A percentile compares a stretch with the other conserved stretches of the same genome.
phyloP scores from a whole-genome alignment of 2,888 invertebrate genomes.

The Melanostoma mellinum region DNA sequence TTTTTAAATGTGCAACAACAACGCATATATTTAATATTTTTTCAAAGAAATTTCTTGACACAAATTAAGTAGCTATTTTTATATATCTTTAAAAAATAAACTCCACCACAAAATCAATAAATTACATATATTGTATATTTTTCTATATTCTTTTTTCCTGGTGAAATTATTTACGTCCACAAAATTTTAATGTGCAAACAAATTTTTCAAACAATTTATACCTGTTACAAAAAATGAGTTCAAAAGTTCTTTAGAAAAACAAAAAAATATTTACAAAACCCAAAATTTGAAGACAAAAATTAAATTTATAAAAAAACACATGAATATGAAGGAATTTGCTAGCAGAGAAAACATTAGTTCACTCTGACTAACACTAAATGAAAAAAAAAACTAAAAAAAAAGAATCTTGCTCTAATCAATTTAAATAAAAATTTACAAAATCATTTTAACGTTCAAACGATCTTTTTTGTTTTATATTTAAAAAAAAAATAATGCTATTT shows the following conservation, averaged over 20 bases:
- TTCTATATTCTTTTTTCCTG: conserved; percentile 40
- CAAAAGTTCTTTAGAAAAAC: conserved; percentile 28
- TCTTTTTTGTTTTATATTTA: conserved; percentile 31
- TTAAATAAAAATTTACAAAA: conserved; percentile 40
- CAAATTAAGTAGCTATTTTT: conserved; percentile 37
- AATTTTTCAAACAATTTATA: conserved; percentile 17
- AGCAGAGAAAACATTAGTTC: too few relatives aligned
- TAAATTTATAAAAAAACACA: conserved; percentile 1
- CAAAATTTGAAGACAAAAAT: conserved; percentile 54
- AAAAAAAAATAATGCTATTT: conserved; percentile 26
- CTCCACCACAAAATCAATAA: conserved; percentile 35
- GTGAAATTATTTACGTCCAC: conserved; percentile 46
- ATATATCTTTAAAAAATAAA: conserved; percentile 17
- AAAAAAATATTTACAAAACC: conserved; percentile 57
- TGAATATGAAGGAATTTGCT: too few relatives aligned
- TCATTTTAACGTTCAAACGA: conserved; percentile 26
- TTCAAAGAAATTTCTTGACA: conserved; percentile 27
- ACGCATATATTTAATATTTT: conserved; percentile 12
- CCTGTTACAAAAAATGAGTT: conserved; percentile 35
- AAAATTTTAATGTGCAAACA: conserved; percentile 44
- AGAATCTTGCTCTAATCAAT: conserved; percentile 32
- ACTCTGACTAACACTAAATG: too few relatives aligned
- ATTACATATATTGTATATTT: conserved; percentile 48
- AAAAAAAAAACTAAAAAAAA: conserved; percentile 16
- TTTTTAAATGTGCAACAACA: conserved; percentile 28